Percentiles rank a stretch among this genome's conserved stretches.
These are phyloP conservation scores for Chrosomus eos DNA, from an alignment of 2,797 vertebrate species.

Conservation along the genomic window DNA sequence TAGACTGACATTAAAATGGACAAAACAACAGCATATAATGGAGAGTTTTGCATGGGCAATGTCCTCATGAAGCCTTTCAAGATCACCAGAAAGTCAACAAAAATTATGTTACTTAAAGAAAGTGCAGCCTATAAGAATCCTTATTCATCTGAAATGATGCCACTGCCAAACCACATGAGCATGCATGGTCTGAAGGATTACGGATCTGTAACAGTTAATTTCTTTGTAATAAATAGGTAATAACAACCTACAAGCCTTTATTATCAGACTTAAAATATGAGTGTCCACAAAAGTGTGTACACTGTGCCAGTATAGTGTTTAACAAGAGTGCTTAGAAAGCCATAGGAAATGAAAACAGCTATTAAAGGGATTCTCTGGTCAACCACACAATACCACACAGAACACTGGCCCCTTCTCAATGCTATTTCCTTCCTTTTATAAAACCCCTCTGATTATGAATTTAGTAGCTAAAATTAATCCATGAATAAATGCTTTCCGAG, in stretches of 20 bases:
- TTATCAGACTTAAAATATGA: conserved; percentile 50
- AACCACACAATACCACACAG: conserved; percentile 30
- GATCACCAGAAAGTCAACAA: background rate
- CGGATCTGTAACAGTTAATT: conserved; percentile 4
- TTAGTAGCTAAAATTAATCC: conserved; percentile 44
- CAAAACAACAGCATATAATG: background rate
- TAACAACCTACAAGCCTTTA: conserved; percentile 38
- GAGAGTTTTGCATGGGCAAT: background rate
- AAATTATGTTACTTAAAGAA: background rate
- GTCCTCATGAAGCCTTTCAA: background rate
- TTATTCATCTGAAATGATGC: background rate
- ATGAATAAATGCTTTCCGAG: conserved; percentile 35
- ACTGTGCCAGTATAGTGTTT: conserved; percentile 53
- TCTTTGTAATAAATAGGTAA: conserved; percentile 7
- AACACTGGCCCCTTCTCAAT: conserved; percentile 37
- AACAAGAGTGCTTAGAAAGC: conserved; percentile 51
- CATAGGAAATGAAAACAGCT: conserved; percentile 50
- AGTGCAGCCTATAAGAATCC: background rate
- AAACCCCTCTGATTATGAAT: conserved; percentile 44
- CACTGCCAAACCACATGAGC: conserved; percentile 18
- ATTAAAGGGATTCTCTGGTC: conserved; percentile 47
- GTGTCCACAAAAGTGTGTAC: conserved; percentile 1
- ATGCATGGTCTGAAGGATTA: background rate
- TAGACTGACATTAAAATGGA: background rate
- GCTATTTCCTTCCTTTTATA: conserved; percentile 34